These are phyloP conservation scores for Drosophila rhopaloa DNA, from an alignment of 1,140 invertebrate species.

Conservation along the genomic window DNA sequence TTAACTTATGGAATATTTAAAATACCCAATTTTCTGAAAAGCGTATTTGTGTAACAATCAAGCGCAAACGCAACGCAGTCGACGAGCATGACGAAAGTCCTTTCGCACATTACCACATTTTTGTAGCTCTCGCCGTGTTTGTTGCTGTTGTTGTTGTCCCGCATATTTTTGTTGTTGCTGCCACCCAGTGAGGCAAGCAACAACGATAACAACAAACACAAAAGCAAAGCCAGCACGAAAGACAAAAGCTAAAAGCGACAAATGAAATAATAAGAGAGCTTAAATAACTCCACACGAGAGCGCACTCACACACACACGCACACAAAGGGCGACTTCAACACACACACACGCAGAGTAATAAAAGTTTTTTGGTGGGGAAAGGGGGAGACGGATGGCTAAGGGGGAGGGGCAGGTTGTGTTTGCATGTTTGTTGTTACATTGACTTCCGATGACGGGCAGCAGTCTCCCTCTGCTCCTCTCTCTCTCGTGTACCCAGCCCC, in stretches of 20 bases:
- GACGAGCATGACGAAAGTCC: constrained; percentile 80
- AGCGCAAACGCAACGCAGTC: constrained; percentile 43
- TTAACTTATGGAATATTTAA: neutral
- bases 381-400: neutral
- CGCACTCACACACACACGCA: constrained; percentile 22
- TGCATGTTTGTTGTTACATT: constrained; percentile 83
- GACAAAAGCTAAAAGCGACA: constrained; percentile 83
- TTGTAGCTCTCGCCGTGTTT: constrained; percentile 37
- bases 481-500: neutral
- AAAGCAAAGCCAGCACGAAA: constrained; percentile 70
- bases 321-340: constrained; percentile 19
- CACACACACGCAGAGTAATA: constrained; percentile 11
- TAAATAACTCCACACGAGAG: constrained; percentile 81
- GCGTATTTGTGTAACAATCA: constrained; percentile 39
- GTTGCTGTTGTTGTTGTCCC: constrained; percentile 26
- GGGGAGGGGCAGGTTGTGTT: constrained; percentile 50
- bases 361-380: constrained; percentile 7
- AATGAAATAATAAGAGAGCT: constrained; percentile 83
- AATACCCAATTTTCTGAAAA: neutral
- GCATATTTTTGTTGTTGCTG: constrained; percentile 43
- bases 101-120: constrained; percentile 82
- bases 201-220: constrained; percentile 35
- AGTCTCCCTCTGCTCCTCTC: constrained; percentile 25
- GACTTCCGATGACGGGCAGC: constrained; percentile 80
- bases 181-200: constrained; percentile 63